Conservation (phyloP, 2,797 vertebrate species). For the Uromys caudimaculatus region DNA sequence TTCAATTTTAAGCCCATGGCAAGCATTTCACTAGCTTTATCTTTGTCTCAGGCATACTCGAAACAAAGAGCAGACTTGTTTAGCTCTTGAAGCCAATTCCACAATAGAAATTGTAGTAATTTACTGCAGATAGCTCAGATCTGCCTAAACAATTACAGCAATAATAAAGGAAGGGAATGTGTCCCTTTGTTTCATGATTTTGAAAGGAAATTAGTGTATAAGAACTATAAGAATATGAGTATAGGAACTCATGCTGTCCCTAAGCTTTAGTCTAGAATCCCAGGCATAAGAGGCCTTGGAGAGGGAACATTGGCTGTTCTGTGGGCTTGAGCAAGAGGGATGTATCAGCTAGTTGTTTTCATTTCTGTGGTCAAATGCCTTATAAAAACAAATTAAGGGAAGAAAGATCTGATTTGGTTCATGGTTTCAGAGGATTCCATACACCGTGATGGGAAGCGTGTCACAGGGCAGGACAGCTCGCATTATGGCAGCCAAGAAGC, state of each 20-base stretch:
- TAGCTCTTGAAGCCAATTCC: not conserved
- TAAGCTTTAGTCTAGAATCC: not conserved
- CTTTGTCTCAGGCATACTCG: not conserved
- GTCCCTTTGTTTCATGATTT: not conserved
- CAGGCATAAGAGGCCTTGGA: not conserved
- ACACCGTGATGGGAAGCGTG: not conserved
- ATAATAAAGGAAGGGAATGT: not conserved
- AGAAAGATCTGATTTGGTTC: not conserved
- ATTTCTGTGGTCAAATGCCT: not conserved
- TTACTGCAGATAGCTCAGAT: not conserved
- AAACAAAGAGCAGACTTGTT: not conserved
- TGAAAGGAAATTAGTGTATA: constrained; percentile 10
- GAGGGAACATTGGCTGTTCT: not conserved
- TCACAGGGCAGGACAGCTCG: not conserved
- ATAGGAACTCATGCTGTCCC: not conserved
- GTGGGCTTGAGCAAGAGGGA: not conserved
- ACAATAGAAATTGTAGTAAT: not conserved
- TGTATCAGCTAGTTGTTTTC: not conserved
- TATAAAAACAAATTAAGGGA: not conserved
- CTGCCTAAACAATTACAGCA: not conserved
- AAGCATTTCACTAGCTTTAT: not conserved
- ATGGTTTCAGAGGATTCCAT: not conserved
- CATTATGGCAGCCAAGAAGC: not conserved
- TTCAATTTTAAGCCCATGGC: not conserved
- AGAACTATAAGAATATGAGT: no score